A percentile compares a stretch with the other conserved stretches of the same genome.
Conservation (phyloP, 2,797 vertebrate genomes). For the Enteromius treurensis region DNA sequence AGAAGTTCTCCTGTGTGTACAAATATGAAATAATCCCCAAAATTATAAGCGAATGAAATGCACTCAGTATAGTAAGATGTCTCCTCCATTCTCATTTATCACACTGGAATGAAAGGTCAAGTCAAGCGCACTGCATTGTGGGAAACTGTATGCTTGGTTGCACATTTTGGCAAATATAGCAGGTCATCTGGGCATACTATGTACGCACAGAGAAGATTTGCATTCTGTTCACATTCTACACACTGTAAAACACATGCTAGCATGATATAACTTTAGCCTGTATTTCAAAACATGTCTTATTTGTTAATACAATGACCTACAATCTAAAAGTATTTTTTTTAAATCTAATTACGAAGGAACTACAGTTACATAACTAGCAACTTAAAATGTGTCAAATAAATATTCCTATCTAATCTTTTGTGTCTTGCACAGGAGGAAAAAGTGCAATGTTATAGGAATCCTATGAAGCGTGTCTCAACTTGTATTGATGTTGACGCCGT, state of each 20-base stretch:
- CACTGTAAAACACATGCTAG: background rate
- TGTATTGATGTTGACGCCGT: slow-evolving; percentile 51
- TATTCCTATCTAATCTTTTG: slow-evolving; percentile 11
- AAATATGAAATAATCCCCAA: background rate
- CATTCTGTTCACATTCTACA: slow-evolving; percentile 1
- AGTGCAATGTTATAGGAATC: slow-evolving; percentile 26
- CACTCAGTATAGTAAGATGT: background rate
- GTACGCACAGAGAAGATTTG: background rate
- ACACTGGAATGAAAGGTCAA: slow-evolving; percentile 8
- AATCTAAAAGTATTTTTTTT: background rate
- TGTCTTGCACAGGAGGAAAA: background rate
- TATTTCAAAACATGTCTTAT: background rate
- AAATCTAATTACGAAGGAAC: background rate
- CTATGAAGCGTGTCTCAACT: slow-evolving; percentile 21
- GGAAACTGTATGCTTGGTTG: background rate
- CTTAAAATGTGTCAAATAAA: slow-evolving; percentile 25
- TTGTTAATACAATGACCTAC: background rate
- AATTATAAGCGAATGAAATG: background rate
- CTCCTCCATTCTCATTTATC: slow-evolving; percentile 12
- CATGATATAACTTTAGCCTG: background rate
- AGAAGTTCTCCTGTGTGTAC: background rate
- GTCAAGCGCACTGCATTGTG: background rate
- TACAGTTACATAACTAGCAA: slow-evolving; percentile 3
- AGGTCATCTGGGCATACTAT: background rate
- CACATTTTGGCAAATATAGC: slow-evolving; percentile 7